Conservation (phyloP, 2,888 invertebrate genomes). For the Melinopterus prodromus region DNA sequence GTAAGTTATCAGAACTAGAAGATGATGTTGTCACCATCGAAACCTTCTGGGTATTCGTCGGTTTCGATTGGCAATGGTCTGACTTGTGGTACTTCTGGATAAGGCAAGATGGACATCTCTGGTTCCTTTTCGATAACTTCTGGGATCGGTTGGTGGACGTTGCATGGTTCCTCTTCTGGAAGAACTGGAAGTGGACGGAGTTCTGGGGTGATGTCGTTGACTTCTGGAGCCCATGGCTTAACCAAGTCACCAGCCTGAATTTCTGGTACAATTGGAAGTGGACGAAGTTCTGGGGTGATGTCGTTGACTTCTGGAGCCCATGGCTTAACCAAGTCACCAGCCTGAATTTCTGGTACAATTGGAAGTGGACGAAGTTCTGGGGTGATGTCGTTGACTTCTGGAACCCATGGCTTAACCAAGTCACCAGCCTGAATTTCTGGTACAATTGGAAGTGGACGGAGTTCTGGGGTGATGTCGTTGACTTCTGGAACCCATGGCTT, state of each 20-base stretch:
- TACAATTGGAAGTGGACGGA: slow-evolving; percentile 16
- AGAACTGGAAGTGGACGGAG: slow-evolving; percentile 15
- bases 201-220: slow-evolving; percentile 6
- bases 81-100: neutral
- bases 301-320: slow-evolving; percentile 14
- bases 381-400: neutral
- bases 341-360: neutral
- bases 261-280: slow-evolving; percentile 16
- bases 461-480: neutral
- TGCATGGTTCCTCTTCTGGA: neutral
- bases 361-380: neutral
- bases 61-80: slow-evolving; percentile 18
- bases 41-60: slow-evolving; percentile 4
- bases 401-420: neutral
- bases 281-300: neutral
- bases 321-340: neutral
- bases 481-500: slow-evolving; percentile 19
- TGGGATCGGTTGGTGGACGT: neutral
- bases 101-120: neutral
- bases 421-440: neutral
- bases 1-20: slow-evolving; percentile 5
- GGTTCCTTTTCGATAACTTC: slow-evolving; percentile 5
- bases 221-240: slow-evolving; percentile 17
- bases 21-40: slow-evolving; percentile 20
- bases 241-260: neutral